These are phyloP conservation scores for Andrena flavipes DNA, from an alignment of 2,888 invertebrate species.

Conservation along the genomic window DNA sequence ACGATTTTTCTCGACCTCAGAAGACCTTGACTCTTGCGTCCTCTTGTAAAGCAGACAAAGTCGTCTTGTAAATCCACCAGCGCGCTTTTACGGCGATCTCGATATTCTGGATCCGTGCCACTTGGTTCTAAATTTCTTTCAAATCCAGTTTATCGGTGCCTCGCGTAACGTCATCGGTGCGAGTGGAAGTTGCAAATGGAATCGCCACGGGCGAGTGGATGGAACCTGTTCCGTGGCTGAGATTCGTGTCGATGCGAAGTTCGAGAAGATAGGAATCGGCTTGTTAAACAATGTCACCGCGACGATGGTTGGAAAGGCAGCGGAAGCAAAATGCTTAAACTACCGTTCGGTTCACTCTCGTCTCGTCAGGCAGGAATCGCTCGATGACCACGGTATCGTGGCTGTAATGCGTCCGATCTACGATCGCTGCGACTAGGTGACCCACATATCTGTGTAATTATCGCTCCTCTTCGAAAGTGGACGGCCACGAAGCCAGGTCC, in stretches of 20 bases:
- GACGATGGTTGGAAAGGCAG: constrained; percentile 43
- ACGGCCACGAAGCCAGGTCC: neutral
- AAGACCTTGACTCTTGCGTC: too few species aligned
- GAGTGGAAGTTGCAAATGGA: neutral
- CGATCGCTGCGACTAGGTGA: neutral
- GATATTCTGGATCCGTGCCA: neutral
- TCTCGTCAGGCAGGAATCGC: constrained; percentile 31
- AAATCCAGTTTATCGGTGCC: too few species aligned
- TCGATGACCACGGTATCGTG: constrained; percentile 7
- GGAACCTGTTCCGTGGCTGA: neutral
- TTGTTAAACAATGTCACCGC: constrained; percentile 20
- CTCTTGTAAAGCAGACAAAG: neutral
- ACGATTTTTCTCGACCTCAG: neutral
- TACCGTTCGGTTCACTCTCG: constrained; percentile 43
- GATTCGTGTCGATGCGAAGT: too few species aligned
- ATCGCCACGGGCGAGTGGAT: constrained; percentile 7
- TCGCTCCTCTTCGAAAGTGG: constrained; percentile 33
- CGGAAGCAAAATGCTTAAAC: constrained; percentile 47
- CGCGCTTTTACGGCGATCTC: neutral
- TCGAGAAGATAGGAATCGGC: neutral
- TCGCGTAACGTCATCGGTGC: neutral
- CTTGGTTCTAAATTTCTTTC: neutral
- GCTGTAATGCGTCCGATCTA: neutral
- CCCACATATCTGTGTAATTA: constrained; percentile 43
- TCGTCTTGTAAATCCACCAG: too few species aligned